Conservation (phyloP, 2,888 invertebrate genomes). For the Harpalus rufipes region DNA sequence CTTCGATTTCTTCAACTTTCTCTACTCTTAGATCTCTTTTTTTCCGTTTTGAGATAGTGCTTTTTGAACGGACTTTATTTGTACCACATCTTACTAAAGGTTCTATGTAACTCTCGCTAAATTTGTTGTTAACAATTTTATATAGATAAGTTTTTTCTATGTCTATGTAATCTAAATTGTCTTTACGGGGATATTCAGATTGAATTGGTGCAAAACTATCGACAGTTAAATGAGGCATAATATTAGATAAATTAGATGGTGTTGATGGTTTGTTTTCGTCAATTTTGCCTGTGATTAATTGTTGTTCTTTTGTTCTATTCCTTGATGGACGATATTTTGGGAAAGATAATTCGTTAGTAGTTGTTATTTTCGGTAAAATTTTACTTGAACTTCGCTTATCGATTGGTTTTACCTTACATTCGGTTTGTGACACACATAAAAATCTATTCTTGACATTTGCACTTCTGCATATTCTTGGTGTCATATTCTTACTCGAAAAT, state of each 20-base stretch:
- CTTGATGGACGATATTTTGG: too few species aligned
- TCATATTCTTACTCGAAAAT: not conserved
- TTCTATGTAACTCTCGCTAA: not conserved
- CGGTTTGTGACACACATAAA: too few species aligned
- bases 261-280: too few species aligned
- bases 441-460: not conserved
- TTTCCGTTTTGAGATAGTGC: not conserved
- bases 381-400: not conserved
- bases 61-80: too few species aligned
- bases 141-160: not conserved
- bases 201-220: not conserved
- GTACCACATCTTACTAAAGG: not conserved
- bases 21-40: too few species aligned
- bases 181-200: not conserved
- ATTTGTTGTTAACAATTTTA: not conserved
- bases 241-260: too few species aligned
- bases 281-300: too few species aligned
- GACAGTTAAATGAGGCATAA: not conserved
- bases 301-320: too few species aligned
- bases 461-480: not conserved
- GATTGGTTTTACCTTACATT: not conserved
- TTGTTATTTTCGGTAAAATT: not conserved
- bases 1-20: too few species aligned
- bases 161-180: not conserved
- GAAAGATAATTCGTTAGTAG: not conserved